Percentiles rank a stretch among this genome's conserved stretches.
Conservation (phyloP, 2,113 vertebrate species). For the Eolophus roseicapilla region DNA sequence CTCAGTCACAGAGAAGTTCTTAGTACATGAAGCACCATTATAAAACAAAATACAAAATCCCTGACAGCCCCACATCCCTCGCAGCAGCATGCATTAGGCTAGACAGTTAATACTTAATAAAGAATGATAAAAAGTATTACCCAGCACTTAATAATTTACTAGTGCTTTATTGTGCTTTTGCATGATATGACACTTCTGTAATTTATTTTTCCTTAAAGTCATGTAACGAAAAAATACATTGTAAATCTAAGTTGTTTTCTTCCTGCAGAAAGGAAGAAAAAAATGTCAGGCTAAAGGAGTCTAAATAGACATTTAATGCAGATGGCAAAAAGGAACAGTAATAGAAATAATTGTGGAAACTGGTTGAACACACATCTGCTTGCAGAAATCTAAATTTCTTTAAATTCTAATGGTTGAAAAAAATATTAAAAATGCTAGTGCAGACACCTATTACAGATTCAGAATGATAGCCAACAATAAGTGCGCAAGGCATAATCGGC, state of each 20-base stretch:
- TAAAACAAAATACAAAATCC: neutral
- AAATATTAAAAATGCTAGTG: neutral
- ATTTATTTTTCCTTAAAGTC: slow-evolving; percentile 38
- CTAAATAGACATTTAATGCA: neutral
- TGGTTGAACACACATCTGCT: neutral
- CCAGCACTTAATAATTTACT: slow-evolving; percentile 12
- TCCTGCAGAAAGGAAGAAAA: neutral
- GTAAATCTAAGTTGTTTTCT: slow-evolving; percentile 1
- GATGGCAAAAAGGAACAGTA: neutral
- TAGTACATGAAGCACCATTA: neutral
- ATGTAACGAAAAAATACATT: neutral
- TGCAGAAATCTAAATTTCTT: neutral
- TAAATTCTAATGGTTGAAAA: neutral
- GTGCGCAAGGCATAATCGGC: neutral
- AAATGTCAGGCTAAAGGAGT: neutral
- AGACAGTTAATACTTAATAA: neutral
- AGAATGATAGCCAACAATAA: neutral
- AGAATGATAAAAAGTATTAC: neutral
- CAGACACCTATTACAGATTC: neutral
- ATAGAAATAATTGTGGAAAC: neutral
- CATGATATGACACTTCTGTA: neutral
- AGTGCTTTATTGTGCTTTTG: neutral
- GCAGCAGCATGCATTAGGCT: neutral
- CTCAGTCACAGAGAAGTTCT: neutral
- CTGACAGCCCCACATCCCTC: neutral